phyloP scores from a whole-genome alignment of 2,113 vertebrate species.

The Pongo abelii region DNA sequence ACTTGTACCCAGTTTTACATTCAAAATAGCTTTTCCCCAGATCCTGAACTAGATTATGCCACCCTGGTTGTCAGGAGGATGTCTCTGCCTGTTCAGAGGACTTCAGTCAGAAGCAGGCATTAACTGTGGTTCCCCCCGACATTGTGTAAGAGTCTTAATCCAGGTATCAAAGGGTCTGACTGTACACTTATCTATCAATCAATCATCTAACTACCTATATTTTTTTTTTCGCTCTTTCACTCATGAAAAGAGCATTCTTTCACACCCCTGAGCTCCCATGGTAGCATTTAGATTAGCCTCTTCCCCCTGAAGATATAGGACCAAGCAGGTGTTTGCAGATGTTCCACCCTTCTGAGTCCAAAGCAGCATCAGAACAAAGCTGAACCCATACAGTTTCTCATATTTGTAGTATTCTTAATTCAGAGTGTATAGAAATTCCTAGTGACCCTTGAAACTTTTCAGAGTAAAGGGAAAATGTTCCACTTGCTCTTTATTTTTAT shows the following conservation, averaged over 20 bases:
- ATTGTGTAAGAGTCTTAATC: background rate
- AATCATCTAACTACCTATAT: background rate
- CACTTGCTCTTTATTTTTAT: conserved; percentile 4
- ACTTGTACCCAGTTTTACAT: background rate
- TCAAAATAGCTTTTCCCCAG: background rate
- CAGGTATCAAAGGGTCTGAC: background rate
- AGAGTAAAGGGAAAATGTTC: conserved; percentile 13
- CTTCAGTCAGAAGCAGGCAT: background rate
- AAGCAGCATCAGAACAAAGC: background rate
- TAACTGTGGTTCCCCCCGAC: background rate
- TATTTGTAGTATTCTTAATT: background rate
- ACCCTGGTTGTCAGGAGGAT: background rate
- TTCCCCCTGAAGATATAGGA: background rate
- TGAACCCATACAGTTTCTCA: background rate
- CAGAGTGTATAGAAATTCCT: background rate
- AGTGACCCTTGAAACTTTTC: background rate
- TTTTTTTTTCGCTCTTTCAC: background rate
- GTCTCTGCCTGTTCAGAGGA: background rate
- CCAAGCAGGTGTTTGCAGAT: background rate
- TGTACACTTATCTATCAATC: background rate
- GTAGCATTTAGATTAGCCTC: background rate
- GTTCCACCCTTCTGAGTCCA: background rate
- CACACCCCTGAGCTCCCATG: background rate
- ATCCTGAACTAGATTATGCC: background rate
- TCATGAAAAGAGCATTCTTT: background rate